Base-by-base conservation (phyloP, 2,113 vertebrate genomes). In the Toxotes jaculatrix region DNA sequence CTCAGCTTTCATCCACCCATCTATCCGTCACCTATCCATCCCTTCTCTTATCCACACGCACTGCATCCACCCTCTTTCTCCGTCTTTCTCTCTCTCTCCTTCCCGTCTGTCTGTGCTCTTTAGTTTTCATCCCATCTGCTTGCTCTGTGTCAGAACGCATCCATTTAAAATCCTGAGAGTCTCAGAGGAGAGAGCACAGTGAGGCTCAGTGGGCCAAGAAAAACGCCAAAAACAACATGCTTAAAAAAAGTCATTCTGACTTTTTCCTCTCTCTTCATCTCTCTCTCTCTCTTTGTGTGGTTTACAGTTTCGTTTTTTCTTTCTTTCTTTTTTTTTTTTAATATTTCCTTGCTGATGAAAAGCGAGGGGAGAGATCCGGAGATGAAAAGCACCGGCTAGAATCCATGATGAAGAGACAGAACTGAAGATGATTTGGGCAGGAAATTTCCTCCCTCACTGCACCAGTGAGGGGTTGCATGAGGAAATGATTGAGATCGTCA, bases 401-500 rank as follows among this genome's bases (percentile, higher is more conserved):
- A 66, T 73, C 61, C 5, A 4, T 82, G 80, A 88, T 90, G 83
- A 85, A 79, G 66, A 89, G 76, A 61, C 66, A 38, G 78, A 83
- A 86, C 57, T 51, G 80, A 69, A 57, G 83, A 82, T 81, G 83
- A 84, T 88, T 84, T 74, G 49, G 60, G 77, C 63, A 76, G 86
- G 85, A 87, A 79, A 79, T 86, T 47, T 83, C 83, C 80, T 83
- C 66, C 40, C 83, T 82, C 27, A 2, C 68, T 72, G 69, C 38
- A 5, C 72, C 77, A 67, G 61, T 10, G 8, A 61, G 79, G 57
- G 67, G 83, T 64, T 74, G 76, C 80, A 61, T 57, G 84, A 82
- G 79, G 77, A 83, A 83, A 87, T 87, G 80, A 91, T 84, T 90
- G 80, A 85, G 84, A 92, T 93, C 32, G 90, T 89, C 91, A 91